phyloP scores from a whole-genome alignment of 2,113 vertebrate genomes.

The Oplegnathus fasciatus region DNA sequence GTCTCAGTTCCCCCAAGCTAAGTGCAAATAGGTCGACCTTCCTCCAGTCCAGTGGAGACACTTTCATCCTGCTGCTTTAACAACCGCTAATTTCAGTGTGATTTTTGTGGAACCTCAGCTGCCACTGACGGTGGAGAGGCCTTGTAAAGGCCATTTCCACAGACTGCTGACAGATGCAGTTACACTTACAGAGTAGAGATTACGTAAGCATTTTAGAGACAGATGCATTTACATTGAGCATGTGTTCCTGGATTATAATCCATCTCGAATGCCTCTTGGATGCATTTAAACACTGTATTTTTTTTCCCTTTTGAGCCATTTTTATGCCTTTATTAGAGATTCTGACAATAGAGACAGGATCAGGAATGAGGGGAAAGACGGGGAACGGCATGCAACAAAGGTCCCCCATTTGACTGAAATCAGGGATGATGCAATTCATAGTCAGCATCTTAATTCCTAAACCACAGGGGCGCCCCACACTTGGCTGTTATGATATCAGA shows the following conservation, averaged over 20 bases:
- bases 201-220: background rate
- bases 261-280: background rate
- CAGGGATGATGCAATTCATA: background rate
- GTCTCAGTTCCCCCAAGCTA: background rate
- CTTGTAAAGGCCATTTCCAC: background rate
- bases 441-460: background rate
- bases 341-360: background rate
- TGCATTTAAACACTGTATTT: background rate
- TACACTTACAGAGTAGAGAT: background rate
- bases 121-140: background rate
- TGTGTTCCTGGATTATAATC: background rate
- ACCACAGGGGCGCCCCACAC: background rate
- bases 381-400: background rate
- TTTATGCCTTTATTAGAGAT: background rate
- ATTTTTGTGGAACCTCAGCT: too few relatives aligned
- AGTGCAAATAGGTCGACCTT: background rate
- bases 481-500: background rate
- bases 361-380: background rate
- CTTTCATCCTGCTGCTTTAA: background rate
- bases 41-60: background rate
- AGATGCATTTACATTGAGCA: background rate
- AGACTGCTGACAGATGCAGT: background rate
- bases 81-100: background rate
- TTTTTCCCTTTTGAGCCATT: background rate
- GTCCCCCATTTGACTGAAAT: background rate